Base-by-base conservation (phyloP, 2,888 invertebrate genomes). In the Ommatoiulus sabulosus region DNA sequence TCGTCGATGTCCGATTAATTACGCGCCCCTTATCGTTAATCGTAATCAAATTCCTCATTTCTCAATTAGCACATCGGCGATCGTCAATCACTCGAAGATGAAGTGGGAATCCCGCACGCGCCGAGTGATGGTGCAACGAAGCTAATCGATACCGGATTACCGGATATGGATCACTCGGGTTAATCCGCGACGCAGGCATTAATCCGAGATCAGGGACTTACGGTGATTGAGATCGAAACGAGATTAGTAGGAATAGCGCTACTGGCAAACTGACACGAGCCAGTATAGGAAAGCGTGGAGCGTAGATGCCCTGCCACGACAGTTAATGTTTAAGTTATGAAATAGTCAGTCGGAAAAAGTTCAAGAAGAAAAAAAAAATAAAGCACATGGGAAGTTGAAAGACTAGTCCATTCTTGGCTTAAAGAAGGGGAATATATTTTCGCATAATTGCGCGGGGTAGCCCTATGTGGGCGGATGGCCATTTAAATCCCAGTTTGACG, bases 41-140 rank as follows among this genome's bases (percentile, higher is more conserved):
- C n/a, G 17, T n/a, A 57, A n/a, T 57, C n/a, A 57, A 57, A 57
- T 57, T 57, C 57, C 57, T 57, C 57, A 57, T 57, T 57, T 57
- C 57, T 57, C 57, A 57, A 57, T 57, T n/a, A 57, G 57, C 57
- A 3, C n/a, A n/a, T 57, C 57, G 35, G 12, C 57, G n/a, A 57
- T 57, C 57, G n/a, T n/a, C 10, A 57, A 57, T 57, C 17, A 57
- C 6, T 57, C 57, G 10, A 52, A 5, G 57, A 57, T n/a, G 12
- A n/a, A 57, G 57, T 57, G 57, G 57, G 7, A 8, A n/a, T n/a
- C 57, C 57, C 57, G n/a, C 57, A n/a, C n/a, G 57, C 12, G 57
- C n/a, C 57, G 12, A 52, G 12, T 35, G 35, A 35, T 35, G 35
- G 0, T 35, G 35, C 35, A 35, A 52, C 52, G 52, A 52, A 7